phyloP scores from a whole-genome alignment of 2,888 invertebrate species.

The Dioctria rufipes region DNA sequence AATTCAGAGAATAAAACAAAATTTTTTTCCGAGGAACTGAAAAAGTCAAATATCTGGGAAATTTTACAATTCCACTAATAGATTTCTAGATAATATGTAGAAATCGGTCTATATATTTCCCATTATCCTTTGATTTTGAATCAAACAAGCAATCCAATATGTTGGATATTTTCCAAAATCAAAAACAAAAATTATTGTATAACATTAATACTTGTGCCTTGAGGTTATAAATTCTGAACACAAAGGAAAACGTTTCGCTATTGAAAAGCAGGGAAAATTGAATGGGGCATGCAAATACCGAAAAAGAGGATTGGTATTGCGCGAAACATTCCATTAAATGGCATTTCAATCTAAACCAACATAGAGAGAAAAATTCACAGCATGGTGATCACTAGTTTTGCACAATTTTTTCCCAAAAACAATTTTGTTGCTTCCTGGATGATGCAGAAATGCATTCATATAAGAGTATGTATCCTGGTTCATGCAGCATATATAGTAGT shows the following conservation, averaged over 20 bases:
- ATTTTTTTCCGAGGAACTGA: no score
- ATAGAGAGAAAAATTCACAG: not conserved
- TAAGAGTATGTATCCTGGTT: no score
- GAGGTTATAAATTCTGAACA: not conserved
- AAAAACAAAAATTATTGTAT: no score
- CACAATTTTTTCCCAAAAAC: not conserved
- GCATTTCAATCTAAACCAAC: not conserved
- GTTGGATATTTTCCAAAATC: no score
- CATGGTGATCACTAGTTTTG: not conserved
- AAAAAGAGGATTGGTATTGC: not conserved
- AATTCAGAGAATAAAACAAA: no score
- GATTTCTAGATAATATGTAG: no score
- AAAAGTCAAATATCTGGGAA: no score
- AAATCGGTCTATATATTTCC: no score
- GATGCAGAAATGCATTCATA: conserved; percentile 2
- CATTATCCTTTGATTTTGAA: no score
- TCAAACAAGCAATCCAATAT: no score
- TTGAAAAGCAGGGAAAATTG: not conserved
- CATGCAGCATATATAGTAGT: not conserved
- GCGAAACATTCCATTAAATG: not conserved
- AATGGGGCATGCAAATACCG: not conserved
- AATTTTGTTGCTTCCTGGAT: conserved; percentile 13
- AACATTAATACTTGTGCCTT: no score
- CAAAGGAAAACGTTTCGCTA: not conserved
- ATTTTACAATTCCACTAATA: no score